Evolutionary conservation across 2,113 vertebrate species (phyloP).

Genomic region (Dicrurus megarhynchus): DNA sequence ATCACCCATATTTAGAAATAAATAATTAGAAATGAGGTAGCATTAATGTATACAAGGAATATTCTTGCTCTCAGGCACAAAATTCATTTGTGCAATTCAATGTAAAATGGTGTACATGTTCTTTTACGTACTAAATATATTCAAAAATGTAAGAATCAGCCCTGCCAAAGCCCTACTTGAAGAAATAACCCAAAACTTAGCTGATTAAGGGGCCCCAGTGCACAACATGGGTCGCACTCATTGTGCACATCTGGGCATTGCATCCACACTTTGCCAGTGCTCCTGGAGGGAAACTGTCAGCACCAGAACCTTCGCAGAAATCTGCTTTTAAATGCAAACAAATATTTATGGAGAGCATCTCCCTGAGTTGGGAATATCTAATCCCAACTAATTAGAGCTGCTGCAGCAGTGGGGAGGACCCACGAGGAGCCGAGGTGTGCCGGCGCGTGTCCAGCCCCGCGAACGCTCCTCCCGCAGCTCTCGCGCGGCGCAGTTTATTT

Average conservation of each 20-base stretch:
- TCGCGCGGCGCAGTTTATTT: not conserved
- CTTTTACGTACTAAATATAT: not conserved
- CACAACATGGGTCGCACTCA: accelerated
- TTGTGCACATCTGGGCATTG: accelerated
- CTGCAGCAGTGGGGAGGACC: not conserved
- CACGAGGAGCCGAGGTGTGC: not conserved
- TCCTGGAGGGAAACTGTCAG: not conserved
- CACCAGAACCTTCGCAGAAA: not conserved
- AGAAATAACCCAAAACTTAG: not conserved
- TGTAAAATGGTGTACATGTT: accelerated
- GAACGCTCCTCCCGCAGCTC: not conserved
- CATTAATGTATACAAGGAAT: not conserved
- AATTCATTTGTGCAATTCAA: not conserved
- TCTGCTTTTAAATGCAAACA: not conserved
- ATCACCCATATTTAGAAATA: not conserved
- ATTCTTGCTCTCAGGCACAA: not conserved
- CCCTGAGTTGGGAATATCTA: not conserved
- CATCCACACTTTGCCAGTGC: accelerated
- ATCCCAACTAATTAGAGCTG: not conserved
- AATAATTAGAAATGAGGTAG: not conserved
- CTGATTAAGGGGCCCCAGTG: not conserved
- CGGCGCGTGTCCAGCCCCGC: accelerated
- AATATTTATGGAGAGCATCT: not conserved
- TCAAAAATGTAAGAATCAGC: not conserved
- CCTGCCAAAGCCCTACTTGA: not conserved